Percentiles rank a stretch among this genome's conserved stretches.
phyloP scores from a whole-genome alignment of 2,113 vertebrate species.

The Lanius collurio region DNA sequence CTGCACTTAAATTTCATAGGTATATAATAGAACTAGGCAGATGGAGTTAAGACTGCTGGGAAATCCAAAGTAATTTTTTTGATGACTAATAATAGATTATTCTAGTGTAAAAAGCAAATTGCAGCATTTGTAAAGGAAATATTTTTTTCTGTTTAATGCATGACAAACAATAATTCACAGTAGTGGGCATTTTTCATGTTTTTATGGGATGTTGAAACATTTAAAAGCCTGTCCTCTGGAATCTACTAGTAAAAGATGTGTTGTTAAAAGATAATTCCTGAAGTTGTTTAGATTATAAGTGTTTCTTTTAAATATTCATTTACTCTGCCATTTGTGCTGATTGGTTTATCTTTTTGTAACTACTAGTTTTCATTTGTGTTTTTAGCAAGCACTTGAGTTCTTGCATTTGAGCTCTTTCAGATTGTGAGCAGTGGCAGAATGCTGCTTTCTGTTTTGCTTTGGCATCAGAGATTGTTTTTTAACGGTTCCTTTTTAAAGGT shows the following conservation, averaged over 20 bases:
- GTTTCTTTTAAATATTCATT: not conserved
- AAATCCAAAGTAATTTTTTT: not conserved
- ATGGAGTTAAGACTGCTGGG: not conserved
- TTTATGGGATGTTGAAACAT: not conserved
- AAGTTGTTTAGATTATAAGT: not conserved
- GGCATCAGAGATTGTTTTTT: not conserved
- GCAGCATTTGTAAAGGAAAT: not conserved
- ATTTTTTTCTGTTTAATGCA: not conserved
- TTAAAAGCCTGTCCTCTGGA: not conserved
- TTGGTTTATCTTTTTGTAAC: not conserved
- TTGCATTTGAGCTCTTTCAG: not conserved
- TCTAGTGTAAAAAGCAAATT: not conserved
- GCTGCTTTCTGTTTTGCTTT: not conserved
- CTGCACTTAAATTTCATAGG: conserved; percentile 63
- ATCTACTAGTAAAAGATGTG: not conserved
- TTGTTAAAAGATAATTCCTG: not conserved
- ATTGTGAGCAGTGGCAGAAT: not conserved
- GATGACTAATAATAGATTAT: not conserved
- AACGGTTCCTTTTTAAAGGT: not conserved
- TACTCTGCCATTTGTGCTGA: not conserved
- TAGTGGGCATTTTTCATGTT: not conserved
- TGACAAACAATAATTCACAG: not conserved
- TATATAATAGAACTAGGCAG: conserved; percentile 8
- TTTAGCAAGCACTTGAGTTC: not conserved
- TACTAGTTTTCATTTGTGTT: not conserved